Base-by-base conservation (phyloP, 2,888 invertebrate species). In the Nymphalis c-album region DNA sequence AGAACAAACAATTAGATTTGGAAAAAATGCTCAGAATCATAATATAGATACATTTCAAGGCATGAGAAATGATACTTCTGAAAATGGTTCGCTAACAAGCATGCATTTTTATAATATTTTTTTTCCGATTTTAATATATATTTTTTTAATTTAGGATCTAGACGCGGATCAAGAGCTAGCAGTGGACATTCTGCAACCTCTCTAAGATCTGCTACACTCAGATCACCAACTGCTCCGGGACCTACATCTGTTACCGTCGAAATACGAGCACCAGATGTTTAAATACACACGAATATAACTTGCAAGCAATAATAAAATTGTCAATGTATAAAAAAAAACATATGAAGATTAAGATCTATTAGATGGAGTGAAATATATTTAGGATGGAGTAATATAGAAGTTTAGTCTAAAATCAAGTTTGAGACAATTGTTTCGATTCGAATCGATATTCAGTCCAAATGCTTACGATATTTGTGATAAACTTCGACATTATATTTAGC, bases 181-280 rank as follows among this genome's bases (percentile, higher is more conserved):
- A 96, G 96, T 82, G 96, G 95, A 76, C 95, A 95, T 66, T 96
- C 96, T n/a, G 95, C 94, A 62, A 93, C 95, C 26, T 96, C 96
- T 35, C 87, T 94, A 75, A 93, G 95, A 77, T 95, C 96, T 67
- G 95, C 94, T 71, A 95, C 81, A 76, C 87, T 85, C 20, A 85
- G 85, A 50, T 91, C 90, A 17, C 91, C 89, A 1, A 91, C 88
- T 17, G 78, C 88, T 0, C 84, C 88, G 0, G 91, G 91, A 50
- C 92, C 91, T 2, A 90, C 91, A 18, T 91, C 91, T 81, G 95
- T 96, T 72, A 96, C 96, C 73, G 95, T 96, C 65, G 96, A 96
- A 90, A 95, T 96, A 77, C 94, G 95, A 79, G 94, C 95, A 78
- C 94, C 95, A 73, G 78, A 78, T 63, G 71, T 75, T 63, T 78